Conservation (phyloP, 2,888 invertebrate genomes). For the Drosophila peninsularis region DNA sequence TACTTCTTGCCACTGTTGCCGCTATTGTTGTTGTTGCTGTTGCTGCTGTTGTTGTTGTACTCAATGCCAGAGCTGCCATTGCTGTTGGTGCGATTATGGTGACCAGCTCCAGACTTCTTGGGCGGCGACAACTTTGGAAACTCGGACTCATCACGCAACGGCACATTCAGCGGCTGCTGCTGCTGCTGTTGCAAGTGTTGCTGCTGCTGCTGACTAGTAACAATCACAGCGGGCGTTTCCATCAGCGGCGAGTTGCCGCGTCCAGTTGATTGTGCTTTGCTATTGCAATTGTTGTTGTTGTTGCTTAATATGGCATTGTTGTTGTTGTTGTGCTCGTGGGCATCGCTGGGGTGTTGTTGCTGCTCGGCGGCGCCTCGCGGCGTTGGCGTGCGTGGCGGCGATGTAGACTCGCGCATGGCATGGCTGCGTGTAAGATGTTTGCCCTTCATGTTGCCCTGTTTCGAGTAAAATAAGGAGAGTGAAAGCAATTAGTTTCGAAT, state of each 20-base stretch:
- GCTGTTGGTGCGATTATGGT: conserved; percentile 70
- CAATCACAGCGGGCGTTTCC: conserved; percentile 83
- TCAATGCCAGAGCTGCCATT: conserved; percentile 73
- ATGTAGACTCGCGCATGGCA: conserved; percentile 94
- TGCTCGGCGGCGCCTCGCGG: conserved; percentile 84
- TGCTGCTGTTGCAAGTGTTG: conserved; percentile 73
- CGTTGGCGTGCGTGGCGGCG: conserved; percentile 87
- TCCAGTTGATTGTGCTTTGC: conserved; percentile 79
- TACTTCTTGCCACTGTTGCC: conserved; percentile 59
- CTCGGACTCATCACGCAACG: conserved; percentile 84
- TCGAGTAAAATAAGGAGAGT: conserved; percentile 18
- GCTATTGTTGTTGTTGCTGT: conserved; percentile 45
- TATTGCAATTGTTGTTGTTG: conserved; percentile 45
- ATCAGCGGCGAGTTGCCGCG: conserved; percentile 81
- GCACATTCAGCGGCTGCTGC: conserved; percentile 71
- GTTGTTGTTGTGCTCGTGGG: conserved; percentile 64
- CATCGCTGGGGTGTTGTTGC: conserved; percentile 66
- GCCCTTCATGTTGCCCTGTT: conserved; percentile 89
- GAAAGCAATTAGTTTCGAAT: conserved; percentile 74
- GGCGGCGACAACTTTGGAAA: conserved; percentile 85
- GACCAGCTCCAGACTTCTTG: conserved; percentile 79
- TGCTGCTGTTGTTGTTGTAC: conserved; percentile 59
- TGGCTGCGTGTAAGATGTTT: conserved; percentile 94
- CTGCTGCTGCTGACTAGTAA: conserved; percentile 79
- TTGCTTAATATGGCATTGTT: conserved; percentile 46